Percentiles rank a stretch among this genome's conserved stretches.
phyloP scores from a whole-genome alignment of 1,140 invertebrate genomes.

The Drosophila yakuba region DNA sequence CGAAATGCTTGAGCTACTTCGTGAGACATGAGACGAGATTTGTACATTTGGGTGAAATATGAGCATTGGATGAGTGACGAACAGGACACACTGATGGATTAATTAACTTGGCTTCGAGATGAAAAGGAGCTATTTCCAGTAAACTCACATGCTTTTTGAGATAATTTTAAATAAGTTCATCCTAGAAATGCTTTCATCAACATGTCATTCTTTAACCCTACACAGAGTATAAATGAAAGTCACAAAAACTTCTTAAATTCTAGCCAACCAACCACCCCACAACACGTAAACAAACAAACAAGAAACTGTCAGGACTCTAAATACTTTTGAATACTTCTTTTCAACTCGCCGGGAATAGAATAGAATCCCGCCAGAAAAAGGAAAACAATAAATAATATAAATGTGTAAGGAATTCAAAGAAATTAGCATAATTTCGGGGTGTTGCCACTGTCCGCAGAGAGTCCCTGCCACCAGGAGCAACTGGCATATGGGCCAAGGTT shows the following conservation, averaged over 20 bases:
- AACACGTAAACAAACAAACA: conserved; percentile 8
- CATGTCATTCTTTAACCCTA: not conserved
- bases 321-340: conserved; percentile 68
- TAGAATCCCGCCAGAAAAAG: conserved; percentile 15
- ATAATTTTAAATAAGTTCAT: not conserved
- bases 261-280: conserved; percentile 5
- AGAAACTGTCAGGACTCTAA: conserved; percentile 68
- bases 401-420: conserved; percentile 69
- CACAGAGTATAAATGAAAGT: conserved; percentile 73
- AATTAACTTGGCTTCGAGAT: conserved; percentile 22
- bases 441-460: conserved; percentile 24
- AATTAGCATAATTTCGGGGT: conserved; percentile 73
- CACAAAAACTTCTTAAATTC: conserved; percentile 49
- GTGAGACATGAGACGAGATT: conserved; percentile 41
- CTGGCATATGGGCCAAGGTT: conserved; percentile 47
- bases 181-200: not conserved
- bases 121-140: no score
- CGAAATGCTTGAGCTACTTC: conserved; percentile 42
- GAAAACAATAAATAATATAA: conserved; percentile 81
- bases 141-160: not conserved
- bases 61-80: conserved; percentile 24
- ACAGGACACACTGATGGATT: conserved; percentile 13
- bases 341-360: conserved; percentile 44
- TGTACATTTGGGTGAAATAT: conserved; percentile 13
- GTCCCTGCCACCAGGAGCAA: not conserved